Base-by-base conservation (phyloP, 2,888 invertebrate species). In the Drymonia ruficornis region DNA sequence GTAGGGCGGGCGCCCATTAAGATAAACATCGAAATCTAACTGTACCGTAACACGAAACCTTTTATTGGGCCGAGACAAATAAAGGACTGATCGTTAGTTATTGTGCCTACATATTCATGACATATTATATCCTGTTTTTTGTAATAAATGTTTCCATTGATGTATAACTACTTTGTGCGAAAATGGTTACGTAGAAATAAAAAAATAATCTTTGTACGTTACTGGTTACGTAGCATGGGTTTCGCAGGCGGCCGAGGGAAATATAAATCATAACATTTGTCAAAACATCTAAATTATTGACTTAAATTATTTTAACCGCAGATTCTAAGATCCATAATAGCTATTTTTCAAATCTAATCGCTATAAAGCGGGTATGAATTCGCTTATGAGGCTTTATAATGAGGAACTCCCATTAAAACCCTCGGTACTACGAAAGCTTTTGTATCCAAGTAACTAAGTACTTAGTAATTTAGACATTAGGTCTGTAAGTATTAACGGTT, bases 11-110 rank as follows among this genome's bases (percentile, higher is more conserved):
- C 76, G 66, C 72, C 79, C 83, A 81, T 87, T 87, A 81, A 89
- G 91, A 91, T 91, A 86, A 80, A 72, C 77, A 91, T 91, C 91
- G 69, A 68, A 79, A 80, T 84, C 83, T 83, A 89, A 91, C 84
- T 82, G 83, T 78, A 69, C 74, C 72, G 70, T 75, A 79, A 84
- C 91, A 91, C 89, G 92, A 85, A 87, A 73, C 77, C 78, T 78
- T 87, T 83, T 83, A 84, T 82, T 80, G 75, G 69, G 57, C 71
- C 59, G 63, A 77, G 75, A 83, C 77, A 82, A 82, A 81, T 81
- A 81, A 81, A 78, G 74, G 72, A 80, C 78, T 78, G 67, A 66
- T 70, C 65, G 63, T 71, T 67, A 74, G 71, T 70, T 70, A 68
- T 55, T 53, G 53, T 49, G n/a, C n/a, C n/a, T n/a, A 51, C 47